These are phyloP conservation scores for Andinoacara biseriatus DNA, from an alignment of 2,113 vertebrate species.

Conservation along the genomic window DNA sequence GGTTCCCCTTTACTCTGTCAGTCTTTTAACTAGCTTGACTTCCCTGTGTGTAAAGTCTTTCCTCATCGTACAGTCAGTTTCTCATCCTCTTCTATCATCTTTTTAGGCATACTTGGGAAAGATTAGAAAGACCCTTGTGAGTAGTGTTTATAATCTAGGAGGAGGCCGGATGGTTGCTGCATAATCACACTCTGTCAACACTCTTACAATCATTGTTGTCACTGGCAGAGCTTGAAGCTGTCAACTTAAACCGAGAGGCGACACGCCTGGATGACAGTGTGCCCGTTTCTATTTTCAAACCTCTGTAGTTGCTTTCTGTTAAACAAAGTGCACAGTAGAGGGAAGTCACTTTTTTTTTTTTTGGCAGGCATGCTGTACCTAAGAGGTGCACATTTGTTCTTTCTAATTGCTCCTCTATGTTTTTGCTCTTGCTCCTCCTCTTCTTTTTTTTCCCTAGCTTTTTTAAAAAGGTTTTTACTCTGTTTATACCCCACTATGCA, in stretches of 20 bases:
- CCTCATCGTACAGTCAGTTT: not conserved
- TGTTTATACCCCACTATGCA: too few species aligned
- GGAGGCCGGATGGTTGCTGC: constrained; percentile 27
- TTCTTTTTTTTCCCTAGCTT: too few species aligned
- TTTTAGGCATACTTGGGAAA: constrained; percentile 6
- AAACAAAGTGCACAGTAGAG: constrained; percentile 2
- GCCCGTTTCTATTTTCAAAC: constrained; percentile 32
- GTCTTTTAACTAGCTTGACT: not conserved
- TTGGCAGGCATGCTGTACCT: not conserved
- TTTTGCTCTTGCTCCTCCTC: too few species aligned
- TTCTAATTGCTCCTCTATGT: not conserved
- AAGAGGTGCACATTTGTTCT: not conserved
- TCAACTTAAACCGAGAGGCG: constrained; percentile 10
- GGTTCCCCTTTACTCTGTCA: not conserved
- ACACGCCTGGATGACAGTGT: constrained; percentile 35
- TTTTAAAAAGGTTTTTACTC: not conserved
- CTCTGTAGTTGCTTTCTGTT: constrained; percentile 18
- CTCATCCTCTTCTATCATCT: constrained; percentile 10
- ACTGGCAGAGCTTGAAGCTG: constrained; percentile 21
- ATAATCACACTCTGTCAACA: constrained; percentile 53
- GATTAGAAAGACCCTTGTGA: constrained; percentile 14
- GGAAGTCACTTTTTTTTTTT: not conserved
- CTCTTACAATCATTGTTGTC: constrained; percentile 55
- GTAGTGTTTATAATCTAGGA: constrained; percentile 48
- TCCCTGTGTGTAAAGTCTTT: not conserved